These are phyloP conservation scores for Rhizomys pruinosus DNA, from an alignment of 2,113 vertebrate genomes.

Conservation along the genomic window DNA sequence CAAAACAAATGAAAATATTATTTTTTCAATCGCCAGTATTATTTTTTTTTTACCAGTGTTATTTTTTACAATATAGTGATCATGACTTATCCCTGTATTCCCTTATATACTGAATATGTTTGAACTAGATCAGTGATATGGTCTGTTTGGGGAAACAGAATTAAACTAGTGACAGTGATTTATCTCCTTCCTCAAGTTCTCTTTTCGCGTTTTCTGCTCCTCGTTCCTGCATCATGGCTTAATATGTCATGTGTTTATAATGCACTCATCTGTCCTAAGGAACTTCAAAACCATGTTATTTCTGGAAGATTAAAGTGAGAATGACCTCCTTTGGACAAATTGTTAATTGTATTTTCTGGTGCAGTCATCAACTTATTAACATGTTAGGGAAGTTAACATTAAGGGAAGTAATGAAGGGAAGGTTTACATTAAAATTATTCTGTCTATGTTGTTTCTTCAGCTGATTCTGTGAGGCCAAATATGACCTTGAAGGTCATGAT, in stretches of 20 bases:
- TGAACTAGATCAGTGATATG: not conserved
- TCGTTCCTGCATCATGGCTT: not conserved
- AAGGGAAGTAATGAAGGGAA: conserved; percentile 23
- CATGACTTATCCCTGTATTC: not conserved
- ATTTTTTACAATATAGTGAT: not conserved
- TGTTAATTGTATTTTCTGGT: not conserved
- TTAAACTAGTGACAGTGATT: not conserved
- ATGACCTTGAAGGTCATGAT: conserved; percentile 89
- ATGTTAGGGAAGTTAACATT: no score
- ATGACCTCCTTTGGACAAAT: not conserved
- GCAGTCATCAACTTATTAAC: not conserved
- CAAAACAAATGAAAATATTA: not conserved
- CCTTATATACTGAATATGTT: not conserved
- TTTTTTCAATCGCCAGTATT: conserved; percentile 18
- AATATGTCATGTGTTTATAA: not conserved
- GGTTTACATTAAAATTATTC: not conserved
- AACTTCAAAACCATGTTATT: not conserved
- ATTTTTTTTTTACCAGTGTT: not conserved
- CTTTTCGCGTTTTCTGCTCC: not conserved
- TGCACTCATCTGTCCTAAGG: not conserved
- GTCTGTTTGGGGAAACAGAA: not conserved
- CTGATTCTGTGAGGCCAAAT: conserved; percentile 76
- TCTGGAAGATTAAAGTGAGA: not conserved
- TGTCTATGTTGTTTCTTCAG: conserved; percentile 72
- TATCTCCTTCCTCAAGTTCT: not conserved